Conservation (phyloP, 2,113 vertebrate genomes). For the Brachionichthys hirsutus region DNA sequence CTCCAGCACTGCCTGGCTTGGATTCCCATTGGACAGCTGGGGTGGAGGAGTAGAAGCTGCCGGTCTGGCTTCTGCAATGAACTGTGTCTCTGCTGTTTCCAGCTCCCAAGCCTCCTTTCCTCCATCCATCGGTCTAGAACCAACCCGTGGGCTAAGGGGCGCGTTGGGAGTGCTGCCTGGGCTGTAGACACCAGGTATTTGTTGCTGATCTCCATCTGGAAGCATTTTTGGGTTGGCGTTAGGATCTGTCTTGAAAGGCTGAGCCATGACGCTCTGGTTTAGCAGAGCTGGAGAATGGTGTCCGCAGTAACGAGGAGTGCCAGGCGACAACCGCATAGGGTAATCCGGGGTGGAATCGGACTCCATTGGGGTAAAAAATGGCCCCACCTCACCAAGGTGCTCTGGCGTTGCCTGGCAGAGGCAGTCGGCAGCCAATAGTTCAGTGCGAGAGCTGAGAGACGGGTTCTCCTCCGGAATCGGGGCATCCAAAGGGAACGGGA, state of each 20-base stretch:
- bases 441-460: conserved; percentile 94
- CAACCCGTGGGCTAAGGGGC: conserved; percentile 64
- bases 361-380: conserved; percentile 73
- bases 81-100: conserved; percentile 37
- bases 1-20: conserved; percentile 95
- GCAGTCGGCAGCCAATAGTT: conserved; percentile 90
- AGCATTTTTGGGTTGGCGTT: conserved; percentile 49
- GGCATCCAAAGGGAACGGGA: conserved; percentile 92
- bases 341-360: conserved; percentile 61
- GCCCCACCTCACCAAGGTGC: conserved; percentile 74
- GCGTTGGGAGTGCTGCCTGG: conserved; percentile 59
- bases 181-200: conserved; percentile 66
- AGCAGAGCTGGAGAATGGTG: conserved; percentile 67
- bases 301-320: conserved; percentile 68
- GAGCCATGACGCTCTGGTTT: conserved; percentile 61
- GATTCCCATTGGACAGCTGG: conserved; percentile 87
- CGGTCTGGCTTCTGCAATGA: conserved; percentile 39
- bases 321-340: conserved; percentile 63
- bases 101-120: conserved; percentile 44
- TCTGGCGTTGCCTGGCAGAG: conserved; percentile 85
- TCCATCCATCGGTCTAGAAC: conserved; percentile 42
- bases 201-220: conserved; percentile 55
- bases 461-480: conserved; percentile 96
- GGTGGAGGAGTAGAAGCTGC: conserved; percentile 56
- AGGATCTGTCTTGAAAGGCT: conserved; percentile 58